phyloP scores from a whole-genome alignment of 2,797 vertebrate genomes.

The Gymnoscopelus braueri region DNA sequence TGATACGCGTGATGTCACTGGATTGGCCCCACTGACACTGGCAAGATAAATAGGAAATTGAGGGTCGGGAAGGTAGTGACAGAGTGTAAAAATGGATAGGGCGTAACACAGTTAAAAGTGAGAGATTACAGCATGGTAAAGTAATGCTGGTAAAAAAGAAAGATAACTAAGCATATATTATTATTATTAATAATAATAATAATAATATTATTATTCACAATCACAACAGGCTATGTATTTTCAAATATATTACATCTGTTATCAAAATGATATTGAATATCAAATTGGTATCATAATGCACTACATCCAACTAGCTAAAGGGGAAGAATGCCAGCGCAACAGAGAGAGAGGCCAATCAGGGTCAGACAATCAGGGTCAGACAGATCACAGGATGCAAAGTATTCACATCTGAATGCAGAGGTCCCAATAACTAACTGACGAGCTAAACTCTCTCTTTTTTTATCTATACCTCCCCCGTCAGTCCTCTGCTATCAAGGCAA shows the following conservation, averaged over 20 bases:
- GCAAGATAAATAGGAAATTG: slow-evolving; percentile 40
- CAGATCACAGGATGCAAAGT: slow-evolving; percentile 58
- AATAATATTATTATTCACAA: too few species aligned
- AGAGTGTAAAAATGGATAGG: slow-evolving; percentile 42
- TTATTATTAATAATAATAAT: background rate
- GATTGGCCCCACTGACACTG: slow-evolving; percentile 33
- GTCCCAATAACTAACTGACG: slow-evolving; percentile 55
- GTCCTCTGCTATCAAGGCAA: slow-evolving; percentile 16
- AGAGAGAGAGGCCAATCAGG: slow-evolving; percentile 53
- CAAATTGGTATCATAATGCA: too few species aligned
- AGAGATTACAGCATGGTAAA: background rate
- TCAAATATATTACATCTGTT: too few species aligned
- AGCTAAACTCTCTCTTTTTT: slow-evolving; percentile 44
- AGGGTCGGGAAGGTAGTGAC: slow-evolving; percentile 56
- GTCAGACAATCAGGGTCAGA: slow-evolving; percentile 58
- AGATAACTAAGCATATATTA: background rate
- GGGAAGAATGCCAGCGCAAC: slow-evolving; percentile 36
- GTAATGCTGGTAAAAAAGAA: background rate
- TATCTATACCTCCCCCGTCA: slow-evolving; percentile 30
- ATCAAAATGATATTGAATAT: too few species aligned
- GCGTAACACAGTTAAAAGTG: background rate
- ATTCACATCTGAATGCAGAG: slow-evolving; percentile 67
- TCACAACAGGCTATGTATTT: too few species aligned
- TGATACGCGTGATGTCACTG: slow-evolving; percentile 72
- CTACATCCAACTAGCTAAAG: background rate